These are phyloP conservation scores for Cirrhinus molitorella DNA, from an alignment of 2,797 vertebrate species.

Conservation along the genomic window DNA sequence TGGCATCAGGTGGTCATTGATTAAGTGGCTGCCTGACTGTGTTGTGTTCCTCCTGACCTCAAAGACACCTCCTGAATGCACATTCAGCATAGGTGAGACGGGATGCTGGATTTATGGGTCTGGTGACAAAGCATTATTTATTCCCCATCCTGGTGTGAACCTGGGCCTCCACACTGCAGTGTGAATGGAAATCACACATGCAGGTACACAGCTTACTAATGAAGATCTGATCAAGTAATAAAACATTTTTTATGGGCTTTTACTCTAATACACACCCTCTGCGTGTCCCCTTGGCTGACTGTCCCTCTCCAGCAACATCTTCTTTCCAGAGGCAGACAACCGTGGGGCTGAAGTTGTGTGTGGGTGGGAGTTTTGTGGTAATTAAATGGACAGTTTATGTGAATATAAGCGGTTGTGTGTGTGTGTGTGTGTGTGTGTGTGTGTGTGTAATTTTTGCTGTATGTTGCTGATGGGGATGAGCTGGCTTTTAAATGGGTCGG, in stretches of 20 bases:
- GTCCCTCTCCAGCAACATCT: neutral
- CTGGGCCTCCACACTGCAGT: neutral
- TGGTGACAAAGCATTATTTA: constrained; percentile 38
- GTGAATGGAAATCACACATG: constrained; percentile 13
- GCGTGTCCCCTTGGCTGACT: constrained; percentile 2
- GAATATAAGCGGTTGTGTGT: constrained; percentile 16
- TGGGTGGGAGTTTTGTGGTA: constrained; percentile 38
- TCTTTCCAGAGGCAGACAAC: neutral
- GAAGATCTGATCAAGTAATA: constrained; percentile 34
- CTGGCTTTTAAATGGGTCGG: constrained; percentile 71
- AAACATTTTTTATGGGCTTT: constrained; percentile 21
- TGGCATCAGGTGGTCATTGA: constrained; percentile 44
- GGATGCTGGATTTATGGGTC: constrained; percentile 33
- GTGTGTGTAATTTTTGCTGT: constrained; percentile 53
- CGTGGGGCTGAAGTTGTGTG: constrained; percentile 15
- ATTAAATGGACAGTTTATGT: constrained; percentile 60
- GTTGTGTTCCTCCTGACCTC: constrained; percentile 41
- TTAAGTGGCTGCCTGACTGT: constrained; percentile 31
- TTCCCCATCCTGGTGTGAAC: neutral
- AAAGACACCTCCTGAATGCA: constrained; percentile 37
- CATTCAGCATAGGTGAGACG: constrained; percentile 46
- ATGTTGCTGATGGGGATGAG: constrained; percentile 66
- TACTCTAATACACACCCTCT: neutral
- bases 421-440: constrained; percentile 25
- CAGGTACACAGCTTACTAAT: neutral